Percentiles rank a stretch among this genome's conserved stretches.
Conservation (phyloP, 2,797 vertebrate genomes). For the Cossypha niveicapilla region DNA sequence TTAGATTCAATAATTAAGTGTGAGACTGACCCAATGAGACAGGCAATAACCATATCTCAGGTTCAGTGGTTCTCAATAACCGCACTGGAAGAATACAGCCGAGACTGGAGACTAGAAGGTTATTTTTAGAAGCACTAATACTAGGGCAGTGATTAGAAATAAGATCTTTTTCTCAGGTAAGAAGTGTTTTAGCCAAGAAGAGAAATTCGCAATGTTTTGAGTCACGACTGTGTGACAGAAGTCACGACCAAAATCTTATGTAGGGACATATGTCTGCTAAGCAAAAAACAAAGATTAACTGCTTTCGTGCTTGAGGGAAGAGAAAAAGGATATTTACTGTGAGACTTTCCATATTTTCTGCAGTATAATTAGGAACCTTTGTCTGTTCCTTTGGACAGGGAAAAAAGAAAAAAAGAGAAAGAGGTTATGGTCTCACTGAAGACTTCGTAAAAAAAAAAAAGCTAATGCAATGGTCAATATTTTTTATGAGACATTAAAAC, state of each 20-base stretch:
- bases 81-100: not conserved
- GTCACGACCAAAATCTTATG: not conserved
- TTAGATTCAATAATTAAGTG: not conserved
- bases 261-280: not conserved
- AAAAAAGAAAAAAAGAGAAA: not conserved
- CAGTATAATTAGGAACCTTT: not conserved
- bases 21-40: slow-evolving; percentile 6
- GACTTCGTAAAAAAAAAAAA: not conserved
- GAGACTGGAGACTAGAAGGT: not conserved
- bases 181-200: not conserved
- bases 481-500: slow-evolving; percentile 15
- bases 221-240: not conserved
- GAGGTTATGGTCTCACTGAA: not conserved
- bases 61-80: not conserved
- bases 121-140: slow-evolving; percentile 10
- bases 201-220: not conserved
- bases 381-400: not conserved
- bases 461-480: not conserved
- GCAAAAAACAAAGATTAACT: not conserved
- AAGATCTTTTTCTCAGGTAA: not conserved
- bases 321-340: not conserved
- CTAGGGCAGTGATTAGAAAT: not conserved
- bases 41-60: not conserved
- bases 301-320: not conserved
- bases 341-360: not conserved